phyloP scores from a whole-genome alignment of 2,888 invertebrate species.

The Xestobium rufovillosum region DNA sequence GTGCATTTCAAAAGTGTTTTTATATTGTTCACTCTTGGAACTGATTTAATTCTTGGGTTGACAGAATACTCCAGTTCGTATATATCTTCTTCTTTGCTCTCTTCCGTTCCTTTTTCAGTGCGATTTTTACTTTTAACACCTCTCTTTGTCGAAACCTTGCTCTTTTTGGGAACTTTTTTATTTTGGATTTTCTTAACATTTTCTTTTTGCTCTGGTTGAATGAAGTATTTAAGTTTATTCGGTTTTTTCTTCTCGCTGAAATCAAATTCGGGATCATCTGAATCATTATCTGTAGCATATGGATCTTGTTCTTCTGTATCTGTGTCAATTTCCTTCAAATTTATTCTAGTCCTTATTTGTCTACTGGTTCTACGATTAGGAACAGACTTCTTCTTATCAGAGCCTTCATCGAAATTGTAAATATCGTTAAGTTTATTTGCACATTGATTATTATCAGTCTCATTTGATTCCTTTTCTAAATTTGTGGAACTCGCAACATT shows the following conservation, averaged over 20 bases:
- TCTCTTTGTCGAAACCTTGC: slow-evolving; percentile 13
- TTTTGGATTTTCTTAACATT: slow-evolving; percentile 11
- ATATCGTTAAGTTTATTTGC: no score
- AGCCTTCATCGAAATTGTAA: no score
- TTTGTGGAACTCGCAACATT: no score
- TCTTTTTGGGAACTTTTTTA: slow-evolving; percentile 13
- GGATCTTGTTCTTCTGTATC: slow-evolving; percentile 32
- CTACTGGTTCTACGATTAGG: slow-evolving; percentile 27
- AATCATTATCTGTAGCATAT: slow-evolving; percentile 30
- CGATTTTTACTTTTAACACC: slow-evolving; percentile 17
- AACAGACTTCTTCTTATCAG: slow-evolving; percentile 3
- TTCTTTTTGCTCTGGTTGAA: slow-evolving; percentile 9
- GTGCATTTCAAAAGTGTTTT: slow-evolving; percentile 19
- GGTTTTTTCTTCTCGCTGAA: slow-evolving; percentile 13
- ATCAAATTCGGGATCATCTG: slow-evolving; percentile 31
- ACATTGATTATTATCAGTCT: no score
- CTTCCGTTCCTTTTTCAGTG: slow-evolving; percentile 12
- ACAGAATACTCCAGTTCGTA: slow-evolving; percentile 41
- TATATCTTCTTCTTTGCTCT: slow-evolving; percentile 24
- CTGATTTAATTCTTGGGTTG: slow-evolving; percentile 34
- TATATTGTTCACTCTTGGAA: slow-evolving; percentile 32
- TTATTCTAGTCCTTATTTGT: slow-evolving; percentile 24
- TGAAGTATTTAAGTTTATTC: slow-evolving; percentile 5
- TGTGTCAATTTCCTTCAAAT: slow-evolving; percentile 28
- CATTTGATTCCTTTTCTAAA: no score